Evolutionary conservation across 2,113 vertebrate species (phyloP).

Genomic region (Ophthalmolycus amberensis): DNA sequence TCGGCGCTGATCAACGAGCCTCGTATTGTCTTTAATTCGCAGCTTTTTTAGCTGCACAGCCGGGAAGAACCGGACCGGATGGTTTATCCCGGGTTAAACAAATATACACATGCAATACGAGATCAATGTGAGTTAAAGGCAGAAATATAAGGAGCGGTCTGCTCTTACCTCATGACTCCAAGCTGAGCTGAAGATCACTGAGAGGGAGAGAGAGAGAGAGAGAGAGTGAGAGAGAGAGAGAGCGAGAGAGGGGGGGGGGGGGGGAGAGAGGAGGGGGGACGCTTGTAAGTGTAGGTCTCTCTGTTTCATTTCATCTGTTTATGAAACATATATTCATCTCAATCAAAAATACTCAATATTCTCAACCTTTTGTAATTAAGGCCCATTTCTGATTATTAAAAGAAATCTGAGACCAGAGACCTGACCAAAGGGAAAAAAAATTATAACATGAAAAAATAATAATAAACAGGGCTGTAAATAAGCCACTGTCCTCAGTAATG

Average conservation of each 20-base stretch:
- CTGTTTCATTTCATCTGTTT: neutral
- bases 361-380: too few species aligned
- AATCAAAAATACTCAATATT: neutral
- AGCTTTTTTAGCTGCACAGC: neutral
- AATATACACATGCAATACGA: neutral
- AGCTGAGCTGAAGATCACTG: slow-evolving; percentile 52
- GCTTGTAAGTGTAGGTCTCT: neutral
- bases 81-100: neutral
- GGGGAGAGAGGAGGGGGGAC: accelerated
- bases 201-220: slow-evolving; percentile 15
- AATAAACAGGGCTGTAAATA: too few species aligned
- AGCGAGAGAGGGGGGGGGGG: accelerated
- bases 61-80: neutral
- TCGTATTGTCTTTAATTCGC: neutral
- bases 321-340: neutral
- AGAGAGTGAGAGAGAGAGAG: neutral
- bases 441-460: too few species aligned
- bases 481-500: neutral
- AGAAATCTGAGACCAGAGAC: too few species aligned
- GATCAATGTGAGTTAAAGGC: neutral
- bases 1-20: neutral
- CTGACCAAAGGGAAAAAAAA: too few species aligned
- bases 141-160: slow-evolving; percentile 19
- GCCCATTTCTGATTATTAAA: too few species aligned
- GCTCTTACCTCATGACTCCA: slow-evolving; percentile 67